Conservation (phyloP, 1,140 invertebrate species). For the Temnothorax longispinosus region DNA sequence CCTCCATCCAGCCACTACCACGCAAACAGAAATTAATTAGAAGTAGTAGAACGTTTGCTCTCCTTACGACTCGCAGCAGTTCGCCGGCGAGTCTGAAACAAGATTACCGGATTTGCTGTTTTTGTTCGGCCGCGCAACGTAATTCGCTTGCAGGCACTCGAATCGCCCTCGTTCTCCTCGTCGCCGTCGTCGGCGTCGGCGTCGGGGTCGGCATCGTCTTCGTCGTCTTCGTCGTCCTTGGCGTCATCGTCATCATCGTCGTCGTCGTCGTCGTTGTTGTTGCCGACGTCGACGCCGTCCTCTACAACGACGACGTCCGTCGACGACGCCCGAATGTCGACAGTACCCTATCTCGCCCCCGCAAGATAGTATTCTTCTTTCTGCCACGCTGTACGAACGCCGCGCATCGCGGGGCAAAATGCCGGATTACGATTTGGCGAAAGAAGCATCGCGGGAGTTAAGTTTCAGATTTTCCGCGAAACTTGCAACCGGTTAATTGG, state of each 20-base stretch:
- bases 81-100: slow-evolving; percentile 71
- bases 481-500: slow-evolving; percentile 77
- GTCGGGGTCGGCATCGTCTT: slow-evolving; percentile 14
- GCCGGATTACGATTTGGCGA: slow-evolving; percentile 73
- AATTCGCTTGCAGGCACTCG: slow-evolving; percentile 76
- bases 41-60: slow-evolving; percentile 73
- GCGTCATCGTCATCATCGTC: not conserved
- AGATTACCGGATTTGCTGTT: slow-evolving; percentile 78
- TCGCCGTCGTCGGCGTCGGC: not conserved
- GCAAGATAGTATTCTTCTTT: slow-evolving; percentile 72
- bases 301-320: slow-evolving; percentile 48
- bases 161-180: slow-evolving; percentile 65
- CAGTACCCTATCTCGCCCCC: slow-evolving; percentile 17
- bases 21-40: slow-evolving; percentile 80
- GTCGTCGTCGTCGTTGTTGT: slow-evolving; percentile 15
- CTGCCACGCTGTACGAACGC: slow-evolving; percentile 39
- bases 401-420: not conserved
- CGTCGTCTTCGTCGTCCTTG: not conserved
- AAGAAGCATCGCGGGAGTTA: slow-evolving; percentile 73
- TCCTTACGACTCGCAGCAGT: slow-evolving; percentile 65
- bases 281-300: slow-evolving; percentile 20
- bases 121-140: slow-evolving; percentile 72
- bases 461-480: slow-evolving; percentile 76
- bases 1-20: slow-evolving; percentile 54
- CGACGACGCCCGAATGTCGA: slow-evolving; percentile 74